Conservation (phyloP, 2,888 invertebrate genomes). For the Hirtodrosophila duncani region DNA sequence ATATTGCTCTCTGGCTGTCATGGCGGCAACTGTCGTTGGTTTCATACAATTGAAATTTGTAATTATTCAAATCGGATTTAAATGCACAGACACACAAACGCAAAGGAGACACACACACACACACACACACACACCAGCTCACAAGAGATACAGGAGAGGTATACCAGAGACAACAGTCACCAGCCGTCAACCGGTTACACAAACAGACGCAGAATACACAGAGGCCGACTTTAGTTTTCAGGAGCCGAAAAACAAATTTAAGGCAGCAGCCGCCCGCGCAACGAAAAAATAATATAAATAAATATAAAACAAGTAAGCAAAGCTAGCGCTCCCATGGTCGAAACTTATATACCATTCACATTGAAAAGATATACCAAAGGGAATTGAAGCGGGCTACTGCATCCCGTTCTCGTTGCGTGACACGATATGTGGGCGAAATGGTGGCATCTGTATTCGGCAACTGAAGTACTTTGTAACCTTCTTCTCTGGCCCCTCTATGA, state of each 20-base stretch:
- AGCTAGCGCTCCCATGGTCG: too few species aligned
- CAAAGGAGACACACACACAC: constrained; percentile 10
- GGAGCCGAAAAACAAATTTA: constrained; percentile 17
- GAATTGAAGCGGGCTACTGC: too few species aligned
- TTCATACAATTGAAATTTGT: constrained; percentile 70
- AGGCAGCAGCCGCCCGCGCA: constrained; percentile 26
- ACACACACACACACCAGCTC: neutral
- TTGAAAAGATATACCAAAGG: too few species aligned
- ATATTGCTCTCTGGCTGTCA: constrained; percentile 56
- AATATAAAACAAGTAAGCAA: neutral
- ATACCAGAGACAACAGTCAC: constrained; percentile 12
- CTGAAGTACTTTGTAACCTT: too few species aligned
- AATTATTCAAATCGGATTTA: constrained; percentile 70
- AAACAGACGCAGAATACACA: constrained; percentile 12
- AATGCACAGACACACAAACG: constrained; percentile 44
- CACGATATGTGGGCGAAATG: too few species aligned
- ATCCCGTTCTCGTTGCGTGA: too few species aligned
- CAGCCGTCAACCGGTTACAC: constrained; percentile 22
- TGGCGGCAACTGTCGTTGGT: constrained; percentile 40
- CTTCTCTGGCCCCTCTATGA: too few species aligned
- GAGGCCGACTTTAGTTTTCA: constrained; percentile 30
- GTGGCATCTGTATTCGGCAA: too few species aligned
- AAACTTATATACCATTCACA: too few species aligned
- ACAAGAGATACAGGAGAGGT: neutral
- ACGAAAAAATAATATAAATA: constrained; percentile 23